Conservation (phyloP, 2,113 vertebrate species). For the Hemicordylus capensis region DNA sequence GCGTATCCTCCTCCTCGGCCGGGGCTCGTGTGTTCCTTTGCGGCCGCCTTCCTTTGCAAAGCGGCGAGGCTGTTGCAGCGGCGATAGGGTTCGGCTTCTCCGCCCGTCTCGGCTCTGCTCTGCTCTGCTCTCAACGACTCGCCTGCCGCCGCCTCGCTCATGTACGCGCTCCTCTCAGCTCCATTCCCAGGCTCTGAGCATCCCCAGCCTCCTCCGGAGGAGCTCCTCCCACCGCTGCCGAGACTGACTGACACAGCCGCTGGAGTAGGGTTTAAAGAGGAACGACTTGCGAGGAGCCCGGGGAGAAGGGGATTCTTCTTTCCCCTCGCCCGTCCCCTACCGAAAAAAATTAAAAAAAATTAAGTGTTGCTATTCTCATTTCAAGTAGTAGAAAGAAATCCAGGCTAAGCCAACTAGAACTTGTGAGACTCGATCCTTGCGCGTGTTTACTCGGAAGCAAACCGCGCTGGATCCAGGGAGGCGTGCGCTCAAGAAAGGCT, state of each 20-base stretch:
- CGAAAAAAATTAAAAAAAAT: no score
- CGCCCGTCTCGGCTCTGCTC: neutral
- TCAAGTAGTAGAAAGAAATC: neutral
- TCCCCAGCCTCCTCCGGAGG: slow-evolving; percentile 58
- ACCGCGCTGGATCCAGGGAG: no score
- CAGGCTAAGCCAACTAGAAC: neutral
- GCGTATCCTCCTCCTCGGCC: neutral
- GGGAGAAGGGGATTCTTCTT: neutral
- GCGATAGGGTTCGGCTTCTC: slow-evolving; percentile 4
- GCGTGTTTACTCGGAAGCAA: neutral
- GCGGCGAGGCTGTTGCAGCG: no score
- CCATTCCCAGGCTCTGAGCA: slow-evolving; percentile 49
- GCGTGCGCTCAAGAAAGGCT: no score
- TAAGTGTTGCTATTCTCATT: neutral
- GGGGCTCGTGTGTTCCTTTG: neutral
- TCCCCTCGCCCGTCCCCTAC: neutral
- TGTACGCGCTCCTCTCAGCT: slow-evolving; percentile 54
- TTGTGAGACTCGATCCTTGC: neutral
- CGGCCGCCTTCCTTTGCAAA: neutral
- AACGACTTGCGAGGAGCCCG: slow-evolving; percentile 40
- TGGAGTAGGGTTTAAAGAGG: slow-evolving; percentile 57
- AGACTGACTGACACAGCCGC: slow-evolving; percentile 44
- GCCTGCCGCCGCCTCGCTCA: slow-evolving; percentile 52
- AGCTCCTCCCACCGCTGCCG: slow-evolving; percentile 68
- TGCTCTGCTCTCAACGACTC: slow-evolving; percentile 56